Conservation (phyloP, 2,113 vertebrate species). For the Ciconia maguari region DNA sequence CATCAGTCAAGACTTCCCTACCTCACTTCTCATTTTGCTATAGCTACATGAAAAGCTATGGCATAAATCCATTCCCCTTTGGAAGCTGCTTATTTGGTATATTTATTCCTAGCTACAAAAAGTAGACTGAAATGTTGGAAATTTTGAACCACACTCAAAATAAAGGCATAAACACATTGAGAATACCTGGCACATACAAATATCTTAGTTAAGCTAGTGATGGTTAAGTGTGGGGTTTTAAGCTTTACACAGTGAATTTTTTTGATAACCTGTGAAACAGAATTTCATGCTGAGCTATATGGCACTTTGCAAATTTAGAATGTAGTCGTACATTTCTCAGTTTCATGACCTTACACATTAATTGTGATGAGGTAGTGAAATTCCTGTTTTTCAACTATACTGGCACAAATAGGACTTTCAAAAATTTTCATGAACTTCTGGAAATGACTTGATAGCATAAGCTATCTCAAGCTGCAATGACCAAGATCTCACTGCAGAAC, state of each 20-base stretch:
- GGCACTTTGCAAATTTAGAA: neutral
- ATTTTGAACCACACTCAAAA: constrained; percentile 19
- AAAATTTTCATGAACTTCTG: neutral
- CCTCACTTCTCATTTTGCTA: neutral
- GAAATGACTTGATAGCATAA: neutral
- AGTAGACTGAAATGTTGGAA: neutral
- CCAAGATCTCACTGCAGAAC: neutral
- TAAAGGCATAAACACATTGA: constrained; percentile 17
- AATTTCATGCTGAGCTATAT: neutral
- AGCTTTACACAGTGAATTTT: neutral
- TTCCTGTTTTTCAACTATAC: neutral
- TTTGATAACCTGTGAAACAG: neutral
- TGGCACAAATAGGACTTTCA: neutral
- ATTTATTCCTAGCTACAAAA: constrained; percentile 29
- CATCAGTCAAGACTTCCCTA: neutral
- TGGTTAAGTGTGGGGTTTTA: neutral
- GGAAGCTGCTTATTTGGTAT: neutral
- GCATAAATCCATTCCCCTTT: neutral
- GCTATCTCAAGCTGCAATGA: neutral
- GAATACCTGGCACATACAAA: neutral
- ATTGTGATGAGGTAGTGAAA: neutral
- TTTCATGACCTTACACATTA: neutral
- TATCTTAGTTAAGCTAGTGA: too few relatives aligned
- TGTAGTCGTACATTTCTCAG: neutral
- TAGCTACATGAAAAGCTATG: neutral